Base-by-base conservation (phyloP, 2,113 vertebrate genomes). In the Saguinus midas region DNA sequence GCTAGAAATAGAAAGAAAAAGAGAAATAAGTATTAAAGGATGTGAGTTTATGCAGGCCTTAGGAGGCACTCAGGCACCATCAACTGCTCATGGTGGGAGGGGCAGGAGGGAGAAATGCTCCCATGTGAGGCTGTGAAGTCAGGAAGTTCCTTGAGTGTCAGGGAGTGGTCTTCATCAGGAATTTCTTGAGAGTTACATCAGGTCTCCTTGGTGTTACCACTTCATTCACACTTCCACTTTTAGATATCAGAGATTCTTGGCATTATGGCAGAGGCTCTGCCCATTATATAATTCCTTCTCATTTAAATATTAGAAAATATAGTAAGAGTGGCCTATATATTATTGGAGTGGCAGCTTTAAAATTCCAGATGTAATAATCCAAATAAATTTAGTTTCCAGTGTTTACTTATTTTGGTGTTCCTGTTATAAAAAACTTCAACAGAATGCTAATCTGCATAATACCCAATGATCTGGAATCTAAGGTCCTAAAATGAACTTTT, bases 341-440 rank as follows among this genome's bases (percentile, higher is more conserved):
- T 25, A 98, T 96, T 2, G 99, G 99, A 82, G 99, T 98, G 14
- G 91, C 11, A 98, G 40, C 99, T 96, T 99, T 99, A 96, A 99
- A 99, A 98, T 99, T 99, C 99, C 99, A 99, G 96, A 99, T 98
- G 98, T 98, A 99, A 96, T 99, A 99, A 93, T 99, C 98, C 2
- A 99, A 99, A 94, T 99, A 99, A 88, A 99, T 98, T 94, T 64
- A 99, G 98, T 96, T 99, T 99, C 95, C 98, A 98, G 21, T 99
- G 99, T 95, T 99, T 98, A 87, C 97, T 96, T 90, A 99, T 96
- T 99, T 98, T 52, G 99, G 98, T 96, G 99, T 99, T 85, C 99
- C 98, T 73, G 99, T 99, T 25, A 98, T 99, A 97, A 99, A 99
- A 90, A 99, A 98, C 27, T 96, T 99, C 99, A 86, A 99, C 93